Conservation (phyloP, 2,113 vertebrate species). For the Pedionomus torquatus region DNA sequence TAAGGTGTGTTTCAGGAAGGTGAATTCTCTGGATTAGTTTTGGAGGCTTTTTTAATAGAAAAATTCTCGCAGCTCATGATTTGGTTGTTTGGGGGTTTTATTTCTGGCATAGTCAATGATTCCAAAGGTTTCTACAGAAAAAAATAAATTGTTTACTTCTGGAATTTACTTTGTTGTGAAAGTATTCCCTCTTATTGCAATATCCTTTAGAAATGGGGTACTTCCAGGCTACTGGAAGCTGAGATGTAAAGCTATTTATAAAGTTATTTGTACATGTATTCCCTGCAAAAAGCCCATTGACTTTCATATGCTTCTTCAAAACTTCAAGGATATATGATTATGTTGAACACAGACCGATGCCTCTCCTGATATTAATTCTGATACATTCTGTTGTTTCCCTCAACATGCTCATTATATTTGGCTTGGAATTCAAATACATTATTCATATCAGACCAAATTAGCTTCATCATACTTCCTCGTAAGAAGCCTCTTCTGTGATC, state of each 20-base stretch:
- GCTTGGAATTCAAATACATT: not conserved
- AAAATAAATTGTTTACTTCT: not conserved
- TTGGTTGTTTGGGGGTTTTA: not conserved
- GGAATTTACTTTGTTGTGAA: not conserved
- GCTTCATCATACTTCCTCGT: not conserved
- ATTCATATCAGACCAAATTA: not conserved
- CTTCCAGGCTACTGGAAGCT: not conserved
- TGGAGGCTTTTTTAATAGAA: not conserved
- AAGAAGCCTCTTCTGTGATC: not conserved
- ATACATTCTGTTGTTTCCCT: not conserved
- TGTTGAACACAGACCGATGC: not conserved
- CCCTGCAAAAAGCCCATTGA: not conserved
- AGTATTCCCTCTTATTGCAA: not conserved
- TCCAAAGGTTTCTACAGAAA: not conserved
- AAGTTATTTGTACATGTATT: not conserved
- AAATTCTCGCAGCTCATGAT: not conserved
- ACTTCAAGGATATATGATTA: not conserved
- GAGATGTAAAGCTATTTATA: not conserved
- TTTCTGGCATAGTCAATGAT: not conserved
- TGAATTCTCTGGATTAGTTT: not conserved
- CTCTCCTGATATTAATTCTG: not conserved
- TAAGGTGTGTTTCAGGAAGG: not conserved
- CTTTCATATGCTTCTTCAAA: not conserved
- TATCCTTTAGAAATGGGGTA: not conserved
- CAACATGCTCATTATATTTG: not conserved